phyloP scores from a whole-genome alignment of 2,888 invertebrate genomes.

The Macrosoma leucophasiata region DNA sequence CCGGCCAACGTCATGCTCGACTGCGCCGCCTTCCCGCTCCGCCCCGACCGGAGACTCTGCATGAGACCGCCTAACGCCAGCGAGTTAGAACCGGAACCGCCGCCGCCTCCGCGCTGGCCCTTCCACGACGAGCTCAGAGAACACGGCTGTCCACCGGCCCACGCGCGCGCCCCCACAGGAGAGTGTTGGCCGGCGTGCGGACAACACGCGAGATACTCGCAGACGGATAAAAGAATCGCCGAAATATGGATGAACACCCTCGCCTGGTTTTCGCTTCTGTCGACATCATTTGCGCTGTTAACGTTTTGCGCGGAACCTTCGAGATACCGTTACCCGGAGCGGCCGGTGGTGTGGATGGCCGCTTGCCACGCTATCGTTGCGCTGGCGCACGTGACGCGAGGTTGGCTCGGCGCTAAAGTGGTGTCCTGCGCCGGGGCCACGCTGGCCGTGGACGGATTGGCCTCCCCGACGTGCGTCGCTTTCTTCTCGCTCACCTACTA shows the following conservation, averaged over 20 bases:
- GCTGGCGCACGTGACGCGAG: conserved; percentile 82
- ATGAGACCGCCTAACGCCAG: conserved; percentile 80
- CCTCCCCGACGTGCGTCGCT: conserved; percentile 80
- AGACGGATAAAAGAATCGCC: conserved; percentile 80
- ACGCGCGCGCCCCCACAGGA: conserved; percentile 72
- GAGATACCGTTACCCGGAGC: conserved; percentile 93
- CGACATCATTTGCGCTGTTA: conserved; percentile 87
- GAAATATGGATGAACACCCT: conserved; percentile 86
- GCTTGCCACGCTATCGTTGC: conserved; percentile 90
- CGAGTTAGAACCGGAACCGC: conserved; percentile 58
- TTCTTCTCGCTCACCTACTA: conserved; percentile 86
- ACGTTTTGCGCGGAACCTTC: conserved; percentile 94
- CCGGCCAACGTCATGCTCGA: conserved; percentile 83
- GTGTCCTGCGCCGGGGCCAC: conserved; percentile 52
- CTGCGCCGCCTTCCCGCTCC: conserved; percentile 87
- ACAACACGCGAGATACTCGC: conserved; percentile 80
- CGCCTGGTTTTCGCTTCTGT: conserved; percentile 85
- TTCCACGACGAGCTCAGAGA: conserved; percentile 46
- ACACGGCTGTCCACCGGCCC: conserved; percentile 76
- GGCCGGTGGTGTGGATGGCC: conserved; percentile 92
- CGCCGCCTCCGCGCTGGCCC: conserved; percentile 60
- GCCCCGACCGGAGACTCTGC: conserved; percentile 81
- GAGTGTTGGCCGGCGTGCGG: conserved; percentile 81
- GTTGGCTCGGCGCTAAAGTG: conserved; percentile 69
- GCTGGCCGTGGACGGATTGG: conserved; percentile 65